These are phyloP conservation scores for Hydra vulgaris DNA, from an alignment of 30 jellyfish, hydroid and myxozoan genomes.

Conservation along the genomic window DNA sequence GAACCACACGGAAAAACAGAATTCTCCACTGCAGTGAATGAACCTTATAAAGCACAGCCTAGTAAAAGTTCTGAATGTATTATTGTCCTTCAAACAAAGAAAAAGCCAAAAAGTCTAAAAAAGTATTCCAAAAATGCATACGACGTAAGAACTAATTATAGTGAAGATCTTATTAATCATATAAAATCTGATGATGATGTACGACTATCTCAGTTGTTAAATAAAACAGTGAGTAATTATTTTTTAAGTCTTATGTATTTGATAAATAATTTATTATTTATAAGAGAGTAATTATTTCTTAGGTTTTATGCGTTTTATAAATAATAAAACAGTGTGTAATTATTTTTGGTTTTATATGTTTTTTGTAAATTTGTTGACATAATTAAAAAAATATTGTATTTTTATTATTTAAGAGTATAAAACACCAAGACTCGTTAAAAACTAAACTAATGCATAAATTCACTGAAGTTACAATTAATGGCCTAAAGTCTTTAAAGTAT, in stretches of 20 bases:
- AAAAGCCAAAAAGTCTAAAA: too few species aligned
- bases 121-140: too few species aligned
- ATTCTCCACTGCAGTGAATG: neutral
- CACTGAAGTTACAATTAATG: conserved; percentile 37
- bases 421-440: neutral
- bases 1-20: conserved; percentile 1
- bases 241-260: neutral
- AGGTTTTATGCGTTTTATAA: neutral
- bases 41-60: neutral
- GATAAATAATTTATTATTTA: too few species aligned
- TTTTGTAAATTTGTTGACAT: neutral
- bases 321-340: neutral
- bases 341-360: too few species aligned
- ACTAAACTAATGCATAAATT: neutral
- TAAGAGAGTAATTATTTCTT: neutral
- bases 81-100: too few species aligned
- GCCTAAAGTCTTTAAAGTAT: conserved; percentile 40
- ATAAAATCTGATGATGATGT: too few species aligned
- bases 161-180: too few species aligned
- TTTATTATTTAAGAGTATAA: neutral
- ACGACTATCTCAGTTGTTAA: neutral
- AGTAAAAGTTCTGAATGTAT: too few species aligned
- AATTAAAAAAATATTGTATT: neutral
- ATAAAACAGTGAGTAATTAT: neutral
- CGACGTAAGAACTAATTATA: too few species aligned